Evolutionary conservation across 2,113 vertebrate species (phyloP), one percentile per base, ranked within the genome.

Genomic region (Odocoileus hemionus): DNA sequence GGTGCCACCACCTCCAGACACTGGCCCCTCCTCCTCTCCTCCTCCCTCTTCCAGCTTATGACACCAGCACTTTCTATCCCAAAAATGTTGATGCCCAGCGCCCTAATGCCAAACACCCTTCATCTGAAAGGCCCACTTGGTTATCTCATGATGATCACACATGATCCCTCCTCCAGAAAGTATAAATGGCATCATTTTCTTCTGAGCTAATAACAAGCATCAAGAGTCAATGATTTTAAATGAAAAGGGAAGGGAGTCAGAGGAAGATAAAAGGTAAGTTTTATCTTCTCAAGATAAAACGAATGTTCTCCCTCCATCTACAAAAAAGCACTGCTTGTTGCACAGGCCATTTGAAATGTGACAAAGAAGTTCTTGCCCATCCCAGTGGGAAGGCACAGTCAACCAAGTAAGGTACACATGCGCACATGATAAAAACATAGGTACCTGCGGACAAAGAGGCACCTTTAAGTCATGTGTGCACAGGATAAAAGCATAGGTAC

Each of bases 201-300:
- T 86, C 57, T 67, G n/a, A 33, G 12, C 26, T 76, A 89, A 58
- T 76, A 89, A 76, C 21, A 64, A 91, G 47, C 55, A 85, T 8
- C 60, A 83, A 28, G 43, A 89, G 92, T 52, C 47, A 93, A 28
- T 55, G 39, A 64, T 64, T 84, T 95, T 88, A 84, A 92, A 64
- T 33, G 82, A 83, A 94, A 86, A 86, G 52, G 21, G 85, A 92
- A 30, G n/a, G 26, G 55, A 86, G 8, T 39, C 39, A 85, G 58
- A 88, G 12, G 21, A 95, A 94, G 67, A 86, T 60, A 58, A 91
- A 87, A 93, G 7, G 36, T n/a, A 54, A 13, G 10, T 52, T 70
- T 85, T 26, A 60, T 86, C 61, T 95, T 45, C 87, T 43, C 61
- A n/a, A 67, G 58, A 36, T 60, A 87, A 85, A 95, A 67, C 3